Evolutionary conservation across 2,113 vertebrate species (phyloP).

Genomic region (Amblyornis subalaris): DNA sequence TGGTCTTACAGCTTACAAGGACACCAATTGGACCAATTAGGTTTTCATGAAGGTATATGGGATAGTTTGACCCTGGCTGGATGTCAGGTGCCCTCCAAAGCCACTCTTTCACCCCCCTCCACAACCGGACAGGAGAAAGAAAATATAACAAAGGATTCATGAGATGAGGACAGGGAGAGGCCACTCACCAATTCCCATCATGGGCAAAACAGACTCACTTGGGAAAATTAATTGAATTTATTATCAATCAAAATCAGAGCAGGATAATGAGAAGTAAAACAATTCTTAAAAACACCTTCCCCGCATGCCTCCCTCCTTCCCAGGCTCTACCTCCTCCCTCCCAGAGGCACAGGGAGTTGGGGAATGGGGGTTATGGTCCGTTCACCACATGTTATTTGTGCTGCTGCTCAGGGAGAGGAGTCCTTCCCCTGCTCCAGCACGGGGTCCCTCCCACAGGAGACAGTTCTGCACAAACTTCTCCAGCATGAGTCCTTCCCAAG

Average conservation of each 20-base stretch:
- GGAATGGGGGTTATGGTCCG: background rate
- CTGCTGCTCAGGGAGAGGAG: background rate
- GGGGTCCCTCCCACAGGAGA: background rate
- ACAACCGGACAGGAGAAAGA: background rate
- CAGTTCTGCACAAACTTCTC: background rate
- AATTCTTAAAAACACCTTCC: background rate
- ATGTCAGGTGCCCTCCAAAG: background rate
- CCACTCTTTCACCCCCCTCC: no score
- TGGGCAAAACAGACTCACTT: background rate
- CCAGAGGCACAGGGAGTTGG: background rate
- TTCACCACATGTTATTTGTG: background rate
- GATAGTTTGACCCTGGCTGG: background rate
- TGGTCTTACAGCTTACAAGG: background rate
- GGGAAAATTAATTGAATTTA: background rate
- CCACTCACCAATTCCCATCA: background rate
- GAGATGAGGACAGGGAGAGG: background rate
- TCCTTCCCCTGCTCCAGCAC: background rate
- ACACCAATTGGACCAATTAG: background rate
- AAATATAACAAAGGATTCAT: background rate
- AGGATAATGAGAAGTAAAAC: background rate
- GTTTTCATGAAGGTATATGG: background rate
- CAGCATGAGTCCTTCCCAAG: background rate
- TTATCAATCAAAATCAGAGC: background rate
- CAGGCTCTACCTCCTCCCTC: background rate
- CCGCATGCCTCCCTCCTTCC: background rate